These are phyloP conservation scores for Chalcis sispes DNA, from an alignment of 2,888 invertebrate species.

Conservation along the genomic window DNA sequence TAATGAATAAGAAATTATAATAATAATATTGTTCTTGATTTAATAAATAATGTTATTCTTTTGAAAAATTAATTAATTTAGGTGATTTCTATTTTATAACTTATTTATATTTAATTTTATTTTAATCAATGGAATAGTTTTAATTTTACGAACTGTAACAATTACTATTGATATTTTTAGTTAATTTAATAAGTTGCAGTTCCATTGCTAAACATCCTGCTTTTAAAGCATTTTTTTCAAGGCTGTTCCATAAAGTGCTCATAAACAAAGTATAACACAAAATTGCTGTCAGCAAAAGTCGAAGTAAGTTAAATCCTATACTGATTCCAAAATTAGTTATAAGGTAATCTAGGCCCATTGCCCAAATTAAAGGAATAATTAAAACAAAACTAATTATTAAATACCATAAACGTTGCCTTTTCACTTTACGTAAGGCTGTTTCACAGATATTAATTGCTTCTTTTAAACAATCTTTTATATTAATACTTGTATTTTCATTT, in stretches of 20 bases:
- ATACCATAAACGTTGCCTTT: constrained; percentile 78
- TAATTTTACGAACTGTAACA: too few relatives aligned
- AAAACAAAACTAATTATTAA: constrained; percentile 78
- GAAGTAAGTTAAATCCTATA: constrained; percentile 78
- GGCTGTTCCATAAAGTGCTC: constrained; percentile 89
- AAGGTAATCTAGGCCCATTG: constrained; percentile 68
- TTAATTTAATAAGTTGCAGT: constrained; percentile 74
- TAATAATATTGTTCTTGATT: too few relatives aligned
- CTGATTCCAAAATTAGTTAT: constrained; percentile 67
- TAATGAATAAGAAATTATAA: too few relatives aligned
- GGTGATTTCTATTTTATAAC: too few relatives aligned
- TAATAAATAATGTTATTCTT: too few relatives aligned
- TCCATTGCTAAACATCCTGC: constrained; percentile 86
- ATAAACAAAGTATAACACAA: constrained; percentile 85
- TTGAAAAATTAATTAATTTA: too few relatives aligned
- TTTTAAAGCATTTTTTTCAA: constrained; percentile 87
- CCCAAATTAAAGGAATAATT: constrained; percentile 73
- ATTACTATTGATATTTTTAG: constrained; percentile 59
- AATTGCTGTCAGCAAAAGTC: constrained; percentile 81
- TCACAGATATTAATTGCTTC: constrained; percentile 81
- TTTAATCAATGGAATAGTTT: too few relatives aligned
- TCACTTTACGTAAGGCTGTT: constrained; percentile 78
- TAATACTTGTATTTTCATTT: constrained; percentile 59
- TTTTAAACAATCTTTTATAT: constrained; percentile 74
- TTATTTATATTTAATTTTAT: too few relatives aligned